Percentiles rank a stretch among this genome's conserved stretches.
These are phyloP conservation scores for Rhaphigaster nebulosa DNA, from an alignment of 2,888 invertebrate genomes.

Conservation along the genomic window DNA sequence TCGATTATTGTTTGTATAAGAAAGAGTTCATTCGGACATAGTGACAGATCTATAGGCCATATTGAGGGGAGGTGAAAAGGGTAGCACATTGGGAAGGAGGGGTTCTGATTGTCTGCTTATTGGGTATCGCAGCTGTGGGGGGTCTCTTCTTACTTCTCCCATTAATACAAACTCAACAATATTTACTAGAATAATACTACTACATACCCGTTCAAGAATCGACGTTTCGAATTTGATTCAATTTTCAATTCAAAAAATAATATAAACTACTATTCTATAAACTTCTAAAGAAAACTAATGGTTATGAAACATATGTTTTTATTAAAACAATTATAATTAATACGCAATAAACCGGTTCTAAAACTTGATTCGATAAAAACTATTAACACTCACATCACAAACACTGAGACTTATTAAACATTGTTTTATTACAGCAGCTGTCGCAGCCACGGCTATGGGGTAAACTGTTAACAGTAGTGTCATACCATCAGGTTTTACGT, in stretches of 20 bases:
- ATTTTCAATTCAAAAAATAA: background rate
- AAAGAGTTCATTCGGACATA: background rate
- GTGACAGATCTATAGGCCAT: constrained; percentile 2
- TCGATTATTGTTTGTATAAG: constrained; percentile 24
- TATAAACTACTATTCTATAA: background rate
- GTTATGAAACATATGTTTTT: background rate
- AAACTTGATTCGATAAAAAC: too few relatives aligned
- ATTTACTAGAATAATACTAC: background rate
- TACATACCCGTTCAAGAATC: background rate
- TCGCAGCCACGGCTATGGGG: too few relatives aligned
- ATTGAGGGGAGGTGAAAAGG: background rate
- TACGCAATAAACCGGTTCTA: too few relatives aligned
- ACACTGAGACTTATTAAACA: too few relatives aligned
- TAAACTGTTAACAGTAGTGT: too few relatives aligned
- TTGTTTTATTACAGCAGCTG: too few relatives aligned
- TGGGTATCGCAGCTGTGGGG: background rate
- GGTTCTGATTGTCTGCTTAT: background rate
- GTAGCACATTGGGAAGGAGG: background rate
- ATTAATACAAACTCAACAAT: background rate
- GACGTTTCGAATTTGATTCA: background rate
- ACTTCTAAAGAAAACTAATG: background rate
- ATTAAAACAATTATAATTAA: too few relatives aligned
- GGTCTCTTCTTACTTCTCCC: background rate
- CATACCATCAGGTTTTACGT: too few relatives aligned
- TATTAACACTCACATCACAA: too few relatives aligned